Evolutionary conservation across 2,888 invertebrate species (phyloP).

Genomic region (Plagodis dolabraria): DNA sequence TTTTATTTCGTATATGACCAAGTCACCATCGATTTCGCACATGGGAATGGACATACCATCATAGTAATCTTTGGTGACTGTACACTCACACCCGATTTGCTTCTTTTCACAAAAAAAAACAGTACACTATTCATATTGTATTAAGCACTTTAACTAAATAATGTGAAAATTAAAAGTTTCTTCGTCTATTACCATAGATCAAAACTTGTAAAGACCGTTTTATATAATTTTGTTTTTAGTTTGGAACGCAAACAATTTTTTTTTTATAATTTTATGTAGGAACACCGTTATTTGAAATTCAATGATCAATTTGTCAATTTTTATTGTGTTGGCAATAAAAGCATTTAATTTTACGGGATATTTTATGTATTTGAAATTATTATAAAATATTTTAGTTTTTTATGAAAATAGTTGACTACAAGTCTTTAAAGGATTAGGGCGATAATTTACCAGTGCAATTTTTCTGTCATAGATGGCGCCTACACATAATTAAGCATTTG

Average conservation of each 20-base stretch:
- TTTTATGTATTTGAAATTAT: constrained; percentile 53
- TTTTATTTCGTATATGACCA: constrained; percentile 68
- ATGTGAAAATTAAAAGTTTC: constrained; percentile 29
- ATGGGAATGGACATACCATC: constrained; percentile 75
- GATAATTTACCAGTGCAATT: constrained; percentile 54
- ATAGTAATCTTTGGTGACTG: constrained; percentile 59
- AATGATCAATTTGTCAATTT: constrained; percentile 22
- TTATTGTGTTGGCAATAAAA: constrained; percentile 36
- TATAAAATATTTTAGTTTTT: constrained; percentile 22
- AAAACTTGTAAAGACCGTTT: constrained; percentile 55
- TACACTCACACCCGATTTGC: constrained; percentile 12
- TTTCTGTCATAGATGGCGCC: constrained; percentile 64
- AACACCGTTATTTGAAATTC: constrained; percentile 23
- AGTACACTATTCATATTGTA: constrained; percentile 26
- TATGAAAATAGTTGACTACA: constrained; percentile 45
- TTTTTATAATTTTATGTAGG: constrained; percentile 47
- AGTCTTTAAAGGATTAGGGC: constrained; percentile 35
- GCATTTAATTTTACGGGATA: constrained; percentile 75
- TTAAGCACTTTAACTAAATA: constrained; percentile 29
- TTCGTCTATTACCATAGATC: constrained; percentile 54
- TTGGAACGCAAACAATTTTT: constrained; percentile 43
- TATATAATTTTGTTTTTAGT: constrained; percentile 45
- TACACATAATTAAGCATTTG: constrained; percentile 47
- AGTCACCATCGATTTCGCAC: constrained; percentile 49
- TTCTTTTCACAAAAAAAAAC: constrained; percentile 1